Base-by-base conservation (phyloP, 2,888 invertebrate genomes). In the Eupithecia centaureata region DNA sequence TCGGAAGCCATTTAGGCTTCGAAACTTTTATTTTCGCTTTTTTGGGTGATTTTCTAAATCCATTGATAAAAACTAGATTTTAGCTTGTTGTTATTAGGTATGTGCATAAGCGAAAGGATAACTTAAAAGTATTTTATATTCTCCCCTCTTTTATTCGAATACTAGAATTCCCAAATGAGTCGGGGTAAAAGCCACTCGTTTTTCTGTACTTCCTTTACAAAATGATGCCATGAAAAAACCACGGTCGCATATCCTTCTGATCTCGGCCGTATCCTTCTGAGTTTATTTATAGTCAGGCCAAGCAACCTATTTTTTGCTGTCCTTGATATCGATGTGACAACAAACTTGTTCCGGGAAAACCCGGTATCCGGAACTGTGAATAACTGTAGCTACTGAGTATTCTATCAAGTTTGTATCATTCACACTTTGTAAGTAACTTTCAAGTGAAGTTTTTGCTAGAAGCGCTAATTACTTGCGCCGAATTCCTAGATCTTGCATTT, bases 301-400 rank as follows among this genome's bases (percentile, higher is more conserved):
- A 47, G 42, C 56, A 32, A 51, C 63, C 57, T 51, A 65, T 70
- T 66, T 70, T 60, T 70, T 66, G 61, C 66, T 32, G 69, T 63
- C 70, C 63, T 67, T 70, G 63, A 65, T 64, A 68, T 68, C 68
- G 66, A 68, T 73, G 66, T 66, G 66, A 54, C 47, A 63, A 35
- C 47, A 60, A 51, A 52, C 27, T 54, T 61, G 54, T 63, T 70
- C 66, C 68, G 63, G 72, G 67, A 70, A 75, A 72, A 63, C 56
- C 72, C 70, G 22, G 27, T 18, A 73, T 72, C 54, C 75, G 75
- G 74, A 75, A 70, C 74, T 73, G 51, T 60, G 38, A 5, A 60
- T 72, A 75, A 70, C 71, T 67, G 65, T 72, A 62, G 38, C 33
- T 27, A 63, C 51, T 67, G 38, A 66, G 66, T 56, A 52, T 54